Conservation (phyloP, 2,888 invertebrate genomes). For the Unio pictorum region DNA sequence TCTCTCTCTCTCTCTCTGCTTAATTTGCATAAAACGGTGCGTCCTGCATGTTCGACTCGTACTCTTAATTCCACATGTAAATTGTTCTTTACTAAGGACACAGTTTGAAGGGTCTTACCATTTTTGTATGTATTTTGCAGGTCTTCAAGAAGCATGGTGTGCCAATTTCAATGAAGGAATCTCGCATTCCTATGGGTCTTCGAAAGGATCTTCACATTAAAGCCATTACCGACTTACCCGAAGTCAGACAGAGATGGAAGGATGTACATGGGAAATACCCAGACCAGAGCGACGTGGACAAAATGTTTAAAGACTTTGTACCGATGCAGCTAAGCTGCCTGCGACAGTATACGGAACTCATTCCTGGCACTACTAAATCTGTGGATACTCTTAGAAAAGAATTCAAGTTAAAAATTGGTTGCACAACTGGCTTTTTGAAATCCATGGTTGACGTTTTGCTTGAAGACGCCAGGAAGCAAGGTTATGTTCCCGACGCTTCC, state of each 20-base stretch:
- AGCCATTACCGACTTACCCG: constrained; percentile 59
- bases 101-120: no score
- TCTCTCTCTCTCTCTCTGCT: no score
- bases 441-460: constrained; percentile 66
- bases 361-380: constrained; percentile 62
- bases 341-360: constrained; percentile 54
- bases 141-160: constrained; percentile 50
- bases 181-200: constrained; percentile 71
- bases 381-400: constrained; percentile 53
- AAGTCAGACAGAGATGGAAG: constrained; percentile 63
- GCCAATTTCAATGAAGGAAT: constrained; percentile 65
- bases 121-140: constrained; percentile 60
- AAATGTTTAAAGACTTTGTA: constrained; percentile 69
- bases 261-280: constrained; percentile 59
- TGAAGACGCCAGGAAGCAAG: constrained; percentile 64
- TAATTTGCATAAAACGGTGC: no score
- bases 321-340: constrained; percentile 65
- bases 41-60: no score
- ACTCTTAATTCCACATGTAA: no score
- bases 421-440: constrained; percentile 63
- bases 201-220: constrained; percentile 68
- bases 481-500: constrained; percentile 65
- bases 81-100: no score
- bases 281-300: constrained; percentile 63
- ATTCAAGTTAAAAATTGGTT: constrained; percentile 49